These are phyloP conservation scores for Caenorhabditis afra DNA, from an alignment of 2,888 invertebrate genomes.

Conservation along the genomic window DNA sequence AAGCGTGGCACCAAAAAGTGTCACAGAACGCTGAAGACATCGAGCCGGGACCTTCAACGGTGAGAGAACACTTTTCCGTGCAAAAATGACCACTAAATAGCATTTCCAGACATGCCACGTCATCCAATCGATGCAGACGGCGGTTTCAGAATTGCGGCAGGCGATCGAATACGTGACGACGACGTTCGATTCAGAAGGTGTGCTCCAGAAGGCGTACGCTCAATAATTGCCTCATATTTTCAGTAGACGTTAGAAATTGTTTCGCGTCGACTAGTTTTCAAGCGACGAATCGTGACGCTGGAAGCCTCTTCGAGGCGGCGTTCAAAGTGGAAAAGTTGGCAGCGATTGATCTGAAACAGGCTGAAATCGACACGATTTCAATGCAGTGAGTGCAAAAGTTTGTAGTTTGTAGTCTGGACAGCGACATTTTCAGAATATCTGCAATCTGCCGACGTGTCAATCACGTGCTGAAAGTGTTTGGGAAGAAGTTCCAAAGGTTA, in stretches of 20 bases:
- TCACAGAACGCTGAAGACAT: not conserved
- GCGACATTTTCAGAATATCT: conserved; percentile 14
- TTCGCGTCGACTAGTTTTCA: conserved; percentile 1
- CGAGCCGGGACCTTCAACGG: not conserved
- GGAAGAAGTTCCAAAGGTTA: conserved; percentile 29
- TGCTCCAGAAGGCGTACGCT: not conserved
- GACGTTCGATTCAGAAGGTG: conserved; percentile 31
- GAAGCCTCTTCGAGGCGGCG: conserved; percentile 29
- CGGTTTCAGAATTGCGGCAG: conserved; percentile 13
- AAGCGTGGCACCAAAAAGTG: conserved; percentile 20
- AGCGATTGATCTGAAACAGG: not conserved
- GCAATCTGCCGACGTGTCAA: conserved; percentile 23
- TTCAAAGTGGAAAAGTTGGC: conserved; percentile 32
- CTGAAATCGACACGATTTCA: not conserved
- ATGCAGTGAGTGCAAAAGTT: conserved; percentile 12
- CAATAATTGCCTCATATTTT: not conserved
- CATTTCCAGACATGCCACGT: conserved; percentile 13
- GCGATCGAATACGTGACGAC: conserved; percentile 24
- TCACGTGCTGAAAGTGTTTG: conserved; percentile 21
- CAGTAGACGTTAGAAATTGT: conserved; percentile 33
- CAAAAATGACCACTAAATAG: not conserved
- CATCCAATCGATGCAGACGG: not conserved
- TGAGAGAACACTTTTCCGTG: not conserved
- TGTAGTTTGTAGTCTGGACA: not conserved
- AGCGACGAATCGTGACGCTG: conserved; percentile 26